phyloP scores from a whole-genome alignment of 2,797 vertebrate genomes.

The Mycteria americana region DNA sequence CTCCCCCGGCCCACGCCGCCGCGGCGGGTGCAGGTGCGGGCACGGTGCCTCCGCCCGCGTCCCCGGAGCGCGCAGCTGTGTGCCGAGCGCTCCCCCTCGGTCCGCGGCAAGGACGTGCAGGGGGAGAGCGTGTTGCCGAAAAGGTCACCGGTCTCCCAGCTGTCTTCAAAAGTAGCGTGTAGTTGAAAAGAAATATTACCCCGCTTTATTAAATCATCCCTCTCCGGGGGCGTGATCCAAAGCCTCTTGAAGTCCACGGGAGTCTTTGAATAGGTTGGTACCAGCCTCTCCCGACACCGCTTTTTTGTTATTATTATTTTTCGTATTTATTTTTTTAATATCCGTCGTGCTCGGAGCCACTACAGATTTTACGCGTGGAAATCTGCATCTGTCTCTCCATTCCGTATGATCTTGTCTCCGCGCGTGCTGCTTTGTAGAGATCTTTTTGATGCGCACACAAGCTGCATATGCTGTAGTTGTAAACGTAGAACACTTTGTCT shows the following conservation, averaged over 20 bases:
- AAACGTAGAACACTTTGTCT: conserved; percentile 39
- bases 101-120: neutral
- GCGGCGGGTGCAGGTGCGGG: neutral
- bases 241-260: neutral
- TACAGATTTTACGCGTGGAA: neutral
- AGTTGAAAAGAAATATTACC: conserved; percentile 4
- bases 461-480: conserved; percentile 26
- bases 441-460: neutral
- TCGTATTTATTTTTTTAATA: neutral
- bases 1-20: neutral
- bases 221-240: neutral
- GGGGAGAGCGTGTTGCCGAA: neutral
- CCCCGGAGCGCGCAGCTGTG: neutral
- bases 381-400: neutral
- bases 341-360: neutral
- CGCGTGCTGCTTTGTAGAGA: neutral
- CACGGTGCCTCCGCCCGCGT: neutral
- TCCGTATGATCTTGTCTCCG: neutral
- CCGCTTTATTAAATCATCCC: neutral
- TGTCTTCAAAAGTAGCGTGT: neutral
- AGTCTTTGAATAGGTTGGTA: neutral
- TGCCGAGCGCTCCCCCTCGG: neutral
- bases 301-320: neutral
- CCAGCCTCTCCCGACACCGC: neutral
- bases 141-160: neutral